Evolutionary conservation across 2,113 vertebrate genomes (phyloP).

Genomic region (Phasianus colchicus): DNA sequence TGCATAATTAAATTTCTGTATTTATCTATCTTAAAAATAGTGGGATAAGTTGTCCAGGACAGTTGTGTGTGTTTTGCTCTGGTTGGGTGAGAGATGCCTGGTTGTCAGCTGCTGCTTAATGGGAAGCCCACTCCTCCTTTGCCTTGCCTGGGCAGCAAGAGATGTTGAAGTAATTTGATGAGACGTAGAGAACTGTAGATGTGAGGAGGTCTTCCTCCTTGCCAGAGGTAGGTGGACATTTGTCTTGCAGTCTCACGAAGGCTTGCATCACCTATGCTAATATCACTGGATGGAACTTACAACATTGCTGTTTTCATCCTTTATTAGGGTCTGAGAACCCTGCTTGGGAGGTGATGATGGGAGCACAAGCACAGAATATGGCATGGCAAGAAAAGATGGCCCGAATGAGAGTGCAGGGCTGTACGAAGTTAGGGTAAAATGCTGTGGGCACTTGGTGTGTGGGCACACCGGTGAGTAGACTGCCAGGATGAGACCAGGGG

Average conservation of each 20-base stretch:
- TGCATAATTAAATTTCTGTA: neutral
- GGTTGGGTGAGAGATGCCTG: neutral
- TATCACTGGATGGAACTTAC: neutral
- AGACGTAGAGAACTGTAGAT: neutral
- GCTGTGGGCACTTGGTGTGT: accelerated
- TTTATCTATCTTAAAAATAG: neutral
- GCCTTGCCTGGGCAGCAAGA: neutral
- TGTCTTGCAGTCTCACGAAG: neutral
- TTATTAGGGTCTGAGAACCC: neutral
- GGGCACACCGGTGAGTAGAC: neutral
- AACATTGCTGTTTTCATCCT: neutral
- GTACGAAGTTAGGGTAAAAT: neutral
- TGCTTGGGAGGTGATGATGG: accelerated
- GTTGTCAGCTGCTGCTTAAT: neutral
- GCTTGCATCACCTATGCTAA: neutral
- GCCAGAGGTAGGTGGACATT: neutral
- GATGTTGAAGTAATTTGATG: neutral
- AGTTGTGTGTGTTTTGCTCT: accelerated
- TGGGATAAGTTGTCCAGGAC: neutral
- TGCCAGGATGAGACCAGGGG: neutral
- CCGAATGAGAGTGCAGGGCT: neutral
- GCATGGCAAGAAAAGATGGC: neutral
- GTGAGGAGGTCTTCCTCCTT: neutral
- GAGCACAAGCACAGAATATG: neutral
- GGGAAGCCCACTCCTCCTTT: neutral